Conservation (phyloP, 2,888 invertebrate genomes). For the Zeuzera pyrina region DNA sequence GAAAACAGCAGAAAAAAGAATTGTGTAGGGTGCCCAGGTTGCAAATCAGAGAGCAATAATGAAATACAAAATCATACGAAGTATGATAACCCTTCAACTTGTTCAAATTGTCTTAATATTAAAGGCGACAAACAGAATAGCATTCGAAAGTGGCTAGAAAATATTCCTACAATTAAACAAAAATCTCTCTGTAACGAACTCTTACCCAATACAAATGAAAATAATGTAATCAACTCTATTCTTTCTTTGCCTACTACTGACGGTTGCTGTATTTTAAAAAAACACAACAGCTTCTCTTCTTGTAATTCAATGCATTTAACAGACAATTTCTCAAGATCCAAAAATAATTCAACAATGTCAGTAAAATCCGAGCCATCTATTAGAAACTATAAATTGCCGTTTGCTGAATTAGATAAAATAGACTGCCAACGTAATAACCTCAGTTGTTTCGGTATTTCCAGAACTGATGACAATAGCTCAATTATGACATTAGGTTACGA, state of each 20-base stretch:
- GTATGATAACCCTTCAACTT: constrained; percentile 56
- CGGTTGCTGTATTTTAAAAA: constrained; percentile 35
- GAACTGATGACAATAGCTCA: constrained; percentile 42
- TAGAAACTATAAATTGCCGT: constrained; percentile 53
- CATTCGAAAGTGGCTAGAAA: constrained; percentile 83
- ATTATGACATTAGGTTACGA: constrained; percentile 39
- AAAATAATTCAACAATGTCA: constrained; percentile 44
- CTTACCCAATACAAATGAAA: constrained; percentile 25
- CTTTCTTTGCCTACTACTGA: constrained; percentile 41
- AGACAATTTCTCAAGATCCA: constrained; percentile 35
- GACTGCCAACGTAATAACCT: constrained; percentile 29
- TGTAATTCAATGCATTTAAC: constrained; percentile 32
- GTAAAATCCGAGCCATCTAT: constrained; percentile 58
- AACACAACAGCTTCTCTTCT: constrained; percentile 52
- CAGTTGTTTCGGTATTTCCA: constrained; percentile 40
- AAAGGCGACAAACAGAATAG: constrained; percentile 82
- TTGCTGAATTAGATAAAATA: constrained; percentile 44
- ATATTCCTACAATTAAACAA: constrained; percentile 71
- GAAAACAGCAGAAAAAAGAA: constrained; percentile 73
- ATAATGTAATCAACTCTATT: constrained; percentile 42
- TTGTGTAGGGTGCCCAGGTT: constrained; percentile 80
- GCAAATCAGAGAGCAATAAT: constrained; percentile 45
- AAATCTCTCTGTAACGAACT: constrained; percentile 35
- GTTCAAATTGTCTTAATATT: constrained; percentile 65
- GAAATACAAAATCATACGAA: constrained; percentile 52